These are phyloP conservation scores for Scaptomyza caliginosa DNA, from an alignment of 2,888 invertebrate species.

Conservation along the genomic window DNA sequence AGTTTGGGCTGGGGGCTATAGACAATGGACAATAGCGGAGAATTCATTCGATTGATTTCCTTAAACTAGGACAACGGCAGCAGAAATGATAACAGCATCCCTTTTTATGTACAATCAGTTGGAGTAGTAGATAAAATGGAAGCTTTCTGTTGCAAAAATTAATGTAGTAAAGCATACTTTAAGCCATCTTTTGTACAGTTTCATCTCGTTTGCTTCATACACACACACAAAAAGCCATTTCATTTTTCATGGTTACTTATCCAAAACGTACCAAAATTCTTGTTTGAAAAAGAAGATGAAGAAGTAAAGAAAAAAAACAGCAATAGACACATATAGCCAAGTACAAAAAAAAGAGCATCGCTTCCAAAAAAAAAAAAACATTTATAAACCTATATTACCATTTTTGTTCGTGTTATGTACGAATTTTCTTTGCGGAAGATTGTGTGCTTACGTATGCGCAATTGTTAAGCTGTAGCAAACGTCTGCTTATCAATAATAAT, in stretches of 20 bases:
- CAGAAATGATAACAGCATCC: conserved; percentile 71
- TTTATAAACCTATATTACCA: too few relatives aligned
- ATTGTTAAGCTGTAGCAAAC: conserved; percentile 42
- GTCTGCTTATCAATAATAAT: conserved; percentile 13
- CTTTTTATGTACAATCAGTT: conserved; percentile 58
- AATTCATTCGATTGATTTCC: conserved; percentile 22
- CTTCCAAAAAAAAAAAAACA: too few relatives aligned
- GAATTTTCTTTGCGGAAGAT: conserved; percentile 26
- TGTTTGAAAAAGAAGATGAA: conserved; percentile 15
- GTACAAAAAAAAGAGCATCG: conserved; percentile 7
- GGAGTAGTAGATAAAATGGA: conserved; percentile 72
- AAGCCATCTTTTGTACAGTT: conserved; percentile 83
- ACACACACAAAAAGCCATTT: conserved; percentile 45
- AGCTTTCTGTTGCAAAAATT: conserved; percentile 76
- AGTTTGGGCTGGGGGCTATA: conserved; percentile 6
- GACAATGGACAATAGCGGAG: conserved; percentile 40
- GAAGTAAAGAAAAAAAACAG: conserved; percentile 6
- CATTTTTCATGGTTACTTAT: conserved; percentile 17
- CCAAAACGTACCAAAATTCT: conserved; percentile 24
- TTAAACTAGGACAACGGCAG: conserved; percentile 57
- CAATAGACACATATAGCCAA: conserved; percentile 23
- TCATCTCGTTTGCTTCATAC: conserved; percentile 40
- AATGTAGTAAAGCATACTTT: conserved; percentile 84
- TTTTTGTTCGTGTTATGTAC: conserved; percentile 1
- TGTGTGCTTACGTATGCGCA: conserved; percentile 77